Percentiles rank a stretch among this genome's conserved stretches.
phyloP scores from a whole-genome alignment of 2,797 vertebrate genomes.

The Rhinella marina region DNA sequence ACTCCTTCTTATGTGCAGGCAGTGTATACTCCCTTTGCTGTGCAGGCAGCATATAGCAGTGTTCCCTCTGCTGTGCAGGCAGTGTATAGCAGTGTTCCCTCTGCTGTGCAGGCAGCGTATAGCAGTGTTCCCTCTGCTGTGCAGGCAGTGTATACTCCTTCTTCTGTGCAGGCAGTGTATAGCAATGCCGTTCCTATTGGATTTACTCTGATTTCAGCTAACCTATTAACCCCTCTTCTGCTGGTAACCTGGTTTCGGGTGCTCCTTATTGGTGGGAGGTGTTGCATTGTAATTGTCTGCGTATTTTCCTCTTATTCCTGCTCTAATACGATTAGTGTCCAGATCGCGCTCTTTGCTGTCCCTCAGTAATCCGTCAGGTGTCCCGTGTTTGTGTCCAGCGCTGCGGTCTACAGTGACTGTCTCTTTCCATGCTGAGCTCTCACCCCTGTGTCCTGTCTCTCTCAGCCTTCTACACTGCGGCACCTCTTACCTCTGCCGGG shows the following conservation, averaged over 20 bases:
- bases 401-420: conserved; percentile 24
- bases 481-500: conserved; percentile 91
- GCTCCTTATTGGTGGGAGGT: neutral
- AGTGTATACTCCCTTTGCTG: neutral
- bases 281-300: neutral
- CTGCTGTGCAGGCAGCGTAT: neutral
- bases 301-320: neutral
- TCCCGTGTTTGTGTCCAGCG: conserved; percentile 20
- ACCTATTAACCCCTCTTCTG: conserved; percentile 20
- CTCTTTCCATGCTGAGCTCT: conserved; percentile 19
- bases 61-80: neutral
- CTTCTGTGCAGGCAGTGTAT: neutral
- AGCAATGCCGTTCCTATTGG: neutral
- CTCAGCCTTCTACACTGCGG: conserved; percentile 91
- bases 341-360: conserved; percentile 15
- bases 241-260: neutral
- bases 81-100: neutral
- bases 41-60: neutral
- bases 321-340: neutral
- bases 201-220: neutral
- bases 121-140: neutral
- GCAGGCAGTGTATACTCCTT: neutral
- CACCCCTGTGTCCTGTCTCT: neutral
- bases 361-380: neutral
- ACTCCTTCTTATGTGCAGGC: neutral